Percentiles rank a stretch among this genome's conserved stretches.
These are phyloP conservation scores for Neomonachus schauinslandi DNA, from an alignment of 2,113 vertebrate species.

Conservation along the genomic window DNA sequence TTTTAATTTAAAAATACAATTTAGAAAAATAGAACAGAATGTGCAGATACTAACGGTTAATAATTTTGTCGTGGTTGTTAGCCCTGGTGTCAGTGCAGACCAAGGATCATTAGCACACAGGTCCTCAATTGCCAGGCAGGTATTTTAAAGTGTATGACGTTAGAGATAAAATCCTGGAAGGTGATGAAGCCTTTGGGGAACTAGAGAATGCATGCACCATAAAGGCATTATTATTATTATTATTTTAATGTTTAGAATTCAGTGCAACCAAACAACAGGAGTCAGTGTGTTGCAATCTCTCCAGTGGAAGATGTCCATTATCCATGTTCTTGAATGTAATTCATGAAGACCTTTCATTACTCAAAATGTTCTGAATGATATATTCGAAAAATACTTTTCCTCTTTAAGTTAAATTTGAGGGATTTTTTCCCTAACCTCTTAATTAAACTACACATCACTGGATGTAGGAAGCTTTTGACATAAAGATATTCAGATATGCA, in stretches of 20 bases:
- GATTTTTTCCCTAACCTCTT: not conserved
- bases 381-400: not conserved
- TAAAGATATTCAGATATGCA: not conserved
- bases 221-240: not conserved
- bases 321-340: not conserved
- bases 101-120: no score
- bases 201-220: rapidly evolving
- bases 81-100: rapidly evolving
- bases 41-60: rapidly evolving
- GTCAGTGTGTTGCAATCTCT: not conserved
- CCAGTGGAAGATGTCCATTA: not conserved
- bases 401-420: not conserved
- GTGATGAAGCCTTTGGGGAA: not conserved
- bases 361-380: not conserved
- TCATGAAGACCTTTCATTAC: not conserved
- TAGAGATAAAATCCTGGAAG: not conserved
- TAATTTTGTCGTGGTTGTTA: rapidly evolving
- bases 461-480: no score
- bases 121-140: not conserved
- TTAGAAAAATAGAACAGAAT: not conserved
- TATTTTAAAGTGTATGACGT: not conserved
- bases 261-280: not conserved
- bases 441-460: not conserved
- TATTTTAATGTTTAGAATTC: not conserved
- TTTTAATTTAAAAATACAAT: not conserved